Evolutionary conservation across 2,113 vertebrate genomes (phyloP).

Genomic region (Oplegnathus fasciatus): DNA sequence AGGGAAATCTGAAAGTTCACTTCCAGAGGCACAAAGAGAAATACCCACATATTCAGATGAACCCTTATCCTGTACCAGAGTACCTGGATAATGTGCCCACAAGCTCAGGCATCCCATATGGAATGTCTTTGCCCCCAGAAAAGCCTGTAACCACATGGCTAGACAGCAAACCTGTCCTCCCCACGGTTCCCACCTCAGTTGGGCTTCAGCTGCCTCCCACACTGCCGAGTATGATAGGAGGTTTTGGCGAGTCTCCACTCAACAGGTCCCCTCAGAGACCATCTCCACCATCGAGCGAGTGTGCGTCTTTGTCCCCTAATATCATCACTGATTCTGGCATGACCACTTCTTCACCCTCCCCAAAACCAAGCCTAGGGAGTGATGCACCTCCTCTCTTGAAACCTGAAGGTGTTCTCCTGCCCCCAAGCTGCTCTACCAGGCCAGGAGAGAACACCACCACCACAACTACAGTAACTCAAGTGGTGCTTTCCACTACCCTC

Average conservation of each 20-base stretch:
- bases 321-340: constrained; percentile 87
- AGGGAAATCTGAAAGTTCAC: constrained; percentile 98
- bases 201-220: constrained; percentile 95
- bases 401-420: constrained; percentile 88
- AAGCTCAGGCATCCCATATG: constrained; percentile 97
- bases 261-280: constrained; percentile 95
- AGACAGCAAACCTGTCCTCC: constrained; percentile 95
- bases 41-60: constrained; percentile 99
- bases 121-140: constrained; percentile 97
- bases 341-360: constrained; percentile 86
- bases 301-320: constrained; percentile 94
- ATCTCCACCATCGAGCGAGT: constrained; percentile 95
- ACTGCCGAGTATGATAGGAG: constrained; percentile 86
- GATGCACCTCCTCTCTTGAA: constrained; percentile 86
- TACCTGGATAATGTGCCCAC: constrained; percentile 99
- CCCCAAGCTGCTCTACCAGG: constrained; percentile 83
- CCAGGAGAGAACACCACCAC: constrained; percentile 84
- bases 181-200: constrained; percentile 90
- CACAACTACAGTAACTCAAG: constrained; percentile 85
- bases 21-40: constrained; percentile 99
- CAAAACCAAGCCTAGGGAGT: constrained; percentile 83
- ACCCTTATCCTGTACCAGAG: constrained; percentile 98
- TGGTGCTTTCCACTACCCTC: constrained; percentile 82
- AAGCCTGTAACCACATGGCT: constrained; percentile 98
- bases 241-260: constrained; percentile 91